These are phyloP conservation scores for Epinephelus lanceolatus DNA, from an alignment of 2,113 vertebrate genomes.

Conservation along the genomic window DNA sequence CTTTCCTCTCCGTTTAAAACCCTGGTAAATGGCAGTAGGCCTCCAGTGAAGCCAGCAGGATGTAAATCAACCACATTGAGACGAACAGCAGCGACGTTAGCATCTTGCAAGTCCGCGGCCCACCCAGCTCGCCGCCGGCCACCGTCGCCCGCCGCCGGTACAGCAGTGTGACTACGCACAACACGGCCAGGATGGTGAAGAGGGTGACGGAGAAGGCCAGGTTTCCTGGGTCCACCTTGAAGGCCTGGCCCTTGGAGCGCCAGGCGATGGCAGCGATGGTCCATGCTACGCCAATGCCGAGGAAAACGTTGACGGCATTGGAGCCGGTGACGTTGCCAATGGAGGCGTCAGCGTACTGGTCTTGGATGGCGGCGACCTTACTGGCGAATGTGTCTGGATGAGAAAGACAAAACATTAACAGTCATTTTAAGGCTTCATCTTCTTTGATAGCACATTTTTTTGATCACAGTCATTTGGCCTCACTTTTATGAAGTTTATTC, in stretches of 20 bases:
- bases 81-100: conserved; percentile 83
- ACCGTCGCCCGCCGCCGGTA: conserved; percentile 84
- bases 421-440: background rate
- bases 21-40: conserved; percentile 86
- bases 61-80: conserved; percentile 87
- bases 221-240: conserved; percentile 85
- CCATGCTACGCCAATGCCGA: conserved; percentile 89
- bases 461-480: no score
- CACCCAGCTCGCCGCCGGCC: conserved; percentile 87
- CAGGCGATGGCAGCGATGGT: conserved; percentile 88
- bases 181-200: conserved; percentile 85
- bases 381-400: conserved; percentile 87
- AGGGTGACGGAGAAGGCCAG: conserved; percentile 89
- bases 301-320: conserved; percentile 89
- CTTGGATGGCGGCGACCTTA: conserved; percentile 89
- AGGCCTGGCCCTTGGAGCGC: conserved; percentile 81
- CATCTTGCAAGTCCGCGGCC: conserved; percentile 86
- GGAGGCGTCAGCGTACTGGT: conserved; percentile 89
- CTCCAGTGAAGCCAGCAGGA: conserved; percentile 87
- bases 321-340: conserved; percentile 89
- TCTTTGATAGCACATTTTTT: background rate
- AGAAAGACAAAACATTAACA: background rate
- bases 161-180: conserved; percentile 80
- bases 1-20: conserved; percentile 71
- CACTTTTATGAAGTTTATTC: background rate